Conservation (phyloP, 2,113 vertebrate species). For the Platycercus adscitus region DNA sequence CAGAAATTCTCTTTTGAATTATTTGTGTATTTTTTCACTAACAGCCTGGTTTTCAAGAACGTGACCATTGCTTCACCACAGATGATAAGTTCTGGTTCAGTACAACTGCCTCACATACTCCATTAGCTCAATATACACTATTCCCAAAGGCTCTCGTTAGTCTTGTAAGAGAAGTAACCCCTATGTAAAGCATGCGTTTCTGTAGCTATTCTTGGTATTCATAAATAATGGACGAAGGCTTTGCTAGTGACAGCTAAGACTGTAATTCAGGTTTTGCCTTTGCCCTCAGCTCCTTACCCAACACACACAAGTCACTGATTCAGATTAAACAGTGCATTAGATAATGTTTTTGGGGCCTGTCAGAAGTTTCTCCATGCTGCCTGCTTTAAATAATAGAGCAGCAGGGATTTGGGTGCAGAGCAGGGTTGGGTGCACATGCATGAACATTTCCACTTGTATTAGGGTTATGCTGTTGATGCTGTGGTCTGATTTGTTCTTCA, state of each 20-base stretch:
- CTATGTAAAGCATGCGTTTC: slow-evolving; percentile 30
- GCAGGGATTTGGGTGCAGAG: not conserved
- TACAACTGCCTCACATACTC: not conserved
- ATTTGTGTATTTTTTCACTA: not conserved
- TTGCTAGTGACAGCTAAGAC: not conserved
- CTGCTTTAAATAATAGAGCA: not conserved
- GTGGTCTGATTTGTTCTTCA: not conserved
- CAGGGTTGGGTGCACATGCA: fast-evolving
- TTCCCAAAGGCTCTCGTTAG: slow-evolving; percentile 3
- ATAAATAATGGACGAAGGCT: not conserved
- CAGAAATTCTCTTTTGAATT: not conserved
- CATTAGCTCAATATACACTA: not conserved
- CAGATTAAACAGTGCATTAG: not conserved
- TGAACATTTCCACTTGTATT: not conserved
- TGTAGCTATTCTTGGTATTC: not conserved
- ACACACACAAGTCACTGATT: fast-evolving
- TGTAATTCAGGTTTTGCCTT: not conserved
- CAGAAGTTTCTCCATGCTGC: not conserved
- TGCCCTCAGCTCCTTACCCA: not conserved
- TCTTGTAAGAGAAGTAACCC: not conserved
- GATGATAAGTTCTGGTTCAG: slow-evolving; percentile 3
- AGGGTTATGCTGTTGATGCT: not conserved
- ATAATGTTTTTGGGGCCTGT: not conserved
- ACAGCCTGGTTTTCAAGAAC: not conserved
- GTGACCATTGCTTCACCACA: not conserved